A percentile compares a stretch with the other conserved stretches of the same genome.
These are phyloP conservation scores for Zaprionus africanus DNA, from an alignment of 1,140 invertebrate species.

Conservation along the genomic window DNA sequence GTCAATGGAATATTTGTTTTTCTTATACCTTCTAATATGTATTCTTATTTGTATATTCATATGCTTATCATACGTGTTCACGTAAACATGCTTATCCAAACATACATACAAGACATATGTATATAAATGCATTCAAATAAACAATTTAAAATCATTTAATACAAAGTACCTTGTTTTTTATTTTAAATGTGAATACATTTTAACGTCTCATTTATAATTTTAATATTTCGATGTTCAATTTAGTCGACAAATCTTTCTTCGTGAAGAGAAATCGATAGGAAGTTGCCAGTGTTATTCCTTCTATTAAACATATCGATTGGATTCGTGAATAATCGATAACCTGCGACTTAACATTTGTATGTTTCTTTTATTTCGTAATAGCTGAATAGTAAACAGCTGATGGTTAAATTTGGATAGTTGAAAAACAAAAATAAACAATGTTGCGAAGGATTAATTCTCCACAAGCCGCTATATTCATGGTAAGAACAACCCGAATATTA, in stretches of 20 bases:
- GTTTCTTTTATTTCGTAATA: slow-evolving; percentile 44
- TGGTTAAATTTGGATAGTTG: neutral
- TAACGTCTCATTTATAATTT: neutral
- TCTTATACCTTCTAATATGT: slow-evolving; percentile 6
- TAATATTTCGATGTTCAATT: slow-evolving; percentile 5
- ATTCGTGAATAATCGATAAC: neutral
- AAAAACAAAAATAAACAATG: slow-evolving; percentile 18
- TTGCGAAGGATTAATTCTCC: slow-evolving; percentile 33
- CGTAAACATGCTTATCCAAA: slow-evolving; percentile 22
- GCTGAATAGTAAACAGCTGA: slow-evolving; percentile 14
- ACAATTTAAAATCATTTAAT: slow-evolving; percentile 19
- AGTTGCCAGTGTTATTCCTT: neutral
- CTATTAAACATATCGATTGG: slow-evolving; percentile 7
- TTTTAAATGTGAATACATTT: too few relatives aligned
- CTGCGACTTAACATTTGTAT: neutral
- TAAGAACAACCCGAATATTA: neutral
- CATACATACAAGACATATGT: slow-evolving; percentile 20
- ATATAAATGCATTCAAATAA: slow-evolving; percentile 42
- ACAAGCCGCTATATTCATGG: slow-evolving; percentile 9
- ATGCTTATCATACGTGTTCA: slow-evolving; percentile 16
- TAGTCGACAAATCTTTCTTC: too few relatives aligned
- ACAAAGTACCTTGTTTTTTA: neutral
- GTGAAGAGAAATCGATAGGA: neutral
- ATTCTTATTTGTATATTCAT: slow-evolving; percentile 17
- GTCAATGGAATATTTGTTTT: slow-evolving; percentile 4